Percentiles rank a stretch among this genome's conserved stretches.
These are phyloP conservation scores for Drosophila prolongata DNA, from an alignment of 2,888 invertebrate species.

Conservation along the genomic window DNA sequence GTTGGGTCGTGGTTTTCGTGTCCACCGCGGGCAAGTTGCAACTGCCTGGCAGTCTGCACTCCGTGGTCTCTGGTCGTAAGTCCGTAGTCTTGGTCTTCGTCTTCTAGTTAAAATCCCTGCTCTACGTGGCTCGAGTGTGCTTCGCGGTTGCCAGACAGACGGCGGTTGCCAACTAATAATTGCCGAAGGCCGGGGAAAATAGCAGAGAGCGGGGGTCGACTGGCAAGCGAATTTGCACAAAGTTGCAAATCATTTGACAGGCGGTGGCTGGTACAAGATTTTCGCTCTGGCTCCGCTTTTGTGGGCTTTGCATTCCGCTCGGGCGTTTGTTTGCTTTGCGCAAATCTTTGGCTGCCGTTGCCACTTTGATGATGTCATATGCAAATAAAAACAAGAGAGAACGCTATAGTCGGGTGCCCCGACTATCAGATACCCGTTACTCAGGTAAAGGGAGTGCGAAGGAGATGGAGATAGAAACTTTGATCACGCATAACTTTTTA, in stretches of 20 bases:
- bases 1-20: slow-evolving; percentile 58
- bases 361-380: slow-evolving; percentile 71
- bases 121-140: slow-evolving; percentile 39
- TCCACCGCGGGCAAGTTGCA: slow-evolving; percentile 45
- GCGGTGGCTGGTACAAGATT: slow-evolving; percentile 49
- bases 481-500: too few species aligned
- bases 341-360: slow-evolving; percentile 49
- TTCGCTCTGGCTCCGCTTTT: slow-evolving; percentile 43
- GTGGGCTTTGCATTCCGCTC: slow-evolving; percentile 43
- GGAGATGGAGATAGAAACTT: too few species aligned
- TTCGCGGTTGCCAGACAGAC: slow-evolving; percentile 48
- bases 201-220: slow-evolving; percentile 10
- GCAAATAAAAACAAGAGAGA: slow-evolving; percentile 67
- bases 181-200: slow-evolving; percentile 43
- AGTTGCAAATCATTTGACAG: slow-evolving; percentile 75
- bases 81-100: slow-evolving; percentile 1
- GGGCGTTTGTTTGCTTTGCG: slow-evolving; percentile 59
- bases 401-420: too few species aligned
- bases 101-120: slow-evolving; percentile 18
- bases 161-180: slow-evolving; percentile 71
- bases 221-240: slow-evolving; percentile 70
- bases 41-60: slow-evolving; percentile 29
- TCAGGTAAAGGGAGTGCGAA: too few species aligned
- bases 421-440: too few species aligned
- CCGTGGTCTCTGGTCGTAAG: slow-evolving; percentile 8